These are phyloP conservation scores for Hippocampus abdominalis DNA, from an alignment of 2,113 vertebrate species.

Conservation along the genomic window DNA sequence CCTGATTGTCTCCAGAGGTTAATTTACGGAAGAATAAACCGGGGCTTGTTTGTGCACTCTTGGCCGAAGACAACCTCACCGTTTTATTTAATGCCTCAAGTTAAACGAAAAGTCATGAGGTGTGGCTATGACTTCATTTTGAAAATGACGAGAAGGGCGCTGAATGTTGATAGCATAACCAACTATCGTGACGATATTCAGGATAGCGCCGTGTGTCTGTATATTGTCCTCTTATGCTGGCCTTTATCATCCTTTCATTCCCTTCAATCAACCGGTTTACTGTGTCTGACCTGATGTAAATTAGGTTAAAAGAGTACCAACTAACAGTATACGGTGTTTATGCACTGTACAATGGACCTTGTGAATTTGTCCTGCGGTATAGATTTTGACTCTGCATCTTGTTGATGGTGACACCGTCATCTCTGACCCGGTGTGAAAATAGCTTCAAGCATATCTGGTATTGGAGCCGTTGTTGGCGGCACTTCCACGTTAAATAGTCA, in stretches of 20 bases:
- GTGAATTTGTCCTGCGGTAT: not conserved
- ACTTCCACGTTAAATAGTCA: no score
- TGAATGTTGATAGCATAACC: not conserved
- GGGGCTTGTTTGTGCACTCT: slow-evolving; percentile 57
- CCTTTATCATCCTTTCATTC: not conserved
- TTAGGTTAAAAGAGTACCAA: not conserved
- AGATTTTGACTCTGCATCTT: no score
- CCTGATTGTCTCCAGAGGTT: slow-evolving; percentile 62
- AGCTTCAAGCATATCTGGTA: not conserved
- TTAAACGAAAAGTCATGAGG: slow-evolving; percentile 21
- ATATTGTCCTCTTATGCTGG: not conserved
- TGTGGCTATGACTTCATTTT: slow-evolving; percentile 16
- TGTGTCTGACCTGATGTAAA: not conserved
- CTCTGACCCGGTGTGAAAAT: not conserved
- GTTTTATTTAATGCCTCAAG: slow-evolving; percentile 32
- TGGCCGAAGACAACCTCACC: slow-evolving; percentile 30
- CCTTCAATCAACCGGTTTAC: not conserved
- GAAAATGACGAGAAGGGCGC: not conserved
- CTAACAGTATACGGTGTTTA: not conserved
- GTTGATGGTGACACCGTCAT: not conserved
- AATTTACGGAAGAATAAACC: slow-evolving; percentile 56
- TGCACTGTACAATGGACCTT: not conserved
- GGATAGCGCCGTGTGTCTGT: not conserved
- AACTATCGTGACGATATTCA: slow-evolving; percentile 3
- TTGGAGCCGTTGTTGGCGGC: no score